Evolutionary conservation across 2,888 invertebrate genomes (phyloP).

Genomic region (Hypena proboscidalis): DNA sequence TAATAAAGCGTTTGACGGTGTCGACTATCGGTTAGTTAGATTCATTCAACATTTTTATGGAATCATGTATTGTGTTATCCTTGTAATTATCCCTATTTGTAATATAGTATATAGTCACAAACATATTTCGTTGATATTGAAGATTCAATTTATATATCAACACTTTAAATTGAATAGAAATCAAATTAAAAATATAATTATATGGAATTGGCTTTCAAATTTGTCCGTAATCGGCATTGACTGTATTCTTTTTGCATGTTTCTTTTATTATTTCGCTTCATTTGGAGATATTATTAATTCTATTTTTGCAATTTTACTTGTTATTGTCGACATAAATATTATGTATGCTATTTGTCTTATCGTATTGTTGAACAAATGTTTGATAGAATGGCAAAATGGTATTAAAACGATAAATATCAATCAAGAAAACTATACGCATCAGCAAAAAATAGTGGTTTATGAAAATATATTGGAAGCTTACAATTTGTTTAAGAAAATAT

Average conservation of each 20-base stretch:
- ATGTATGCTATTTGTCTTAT: constrained; percentile 16
- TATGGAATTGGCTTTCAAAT: constrained; percentile 9
- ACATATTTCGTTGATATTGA: constrained; percentile 4
- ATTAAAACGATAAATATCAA: background rate
- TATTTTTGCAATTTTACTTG: background rate
- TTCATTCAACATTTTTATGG: too few relatives aligned
- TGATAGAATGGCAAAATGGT: constrained; percentile 2
- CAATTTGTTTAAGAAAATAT: constrained; percentile 5
- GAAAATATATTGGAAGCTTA: constrained; percentile 2
- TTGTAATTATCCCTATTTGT: too few relatives aligned
- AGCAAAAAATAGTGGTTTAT: constrained; percentile 1
- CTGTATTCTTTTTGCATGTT: background rate
- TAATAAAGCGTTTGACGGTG: background rate
- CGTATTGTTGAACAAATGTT: constrained; percentile 12
- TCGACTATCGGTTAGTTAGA: too few relatives aligned
- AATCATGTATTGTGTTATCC: too few relatives aligned
- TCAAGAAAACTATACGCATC: background rate
- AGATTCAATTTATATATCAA: background rate
- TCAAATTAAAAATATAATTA: background rate
- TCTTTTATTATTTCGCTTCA: background rate
- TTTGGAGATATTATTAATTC: background rate
- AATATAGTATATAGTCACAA: too few relatives aligned
- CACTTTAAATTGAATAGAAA: background rate
- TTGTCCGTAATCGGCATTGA: background rate
- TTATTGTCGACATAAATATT: constrained; percentile 9